Evolutionary conservation across 2,113 vertebrate genomes (phyloP).

Genomic region (Daboia siamensis): DNA sequence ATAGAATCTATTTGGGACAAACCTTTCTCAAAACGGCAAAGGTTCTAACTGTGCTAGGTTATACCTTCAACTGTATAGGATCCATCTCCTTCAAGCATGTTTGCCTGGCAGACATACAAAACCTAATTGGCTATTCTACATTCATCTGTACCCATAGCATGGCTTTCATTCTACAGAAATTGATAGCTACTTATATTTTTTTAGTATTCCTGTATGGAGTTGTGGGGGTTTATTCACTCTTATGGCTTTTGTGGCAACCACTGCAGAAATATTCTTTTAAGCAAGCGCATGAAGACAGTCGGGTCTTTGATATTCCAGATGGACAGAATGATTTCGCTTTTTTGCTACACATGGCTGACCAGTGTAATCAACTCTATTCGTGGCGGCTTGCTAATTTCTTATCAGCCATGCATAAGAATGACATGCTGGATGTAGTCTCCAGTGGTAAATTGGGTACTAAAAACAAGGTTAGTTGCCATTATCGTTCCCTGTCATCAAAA

Average conservation of each 20-base stretch:
- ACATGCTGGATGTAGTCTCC: constrained; percentile 68
- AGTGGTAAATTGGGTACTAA: constrained; percentile 67
- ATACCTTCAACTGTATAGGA: constrained; percentile 69
- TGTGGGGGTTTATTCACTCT: constrained; percentile 70
- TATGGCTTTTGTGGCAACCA: constrained; percentile 74
- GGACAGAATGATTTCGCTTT: constrained; percentile 80
- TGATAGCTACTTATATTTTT: constrained; percentile 71
- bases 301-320: constrained; percentile 69
- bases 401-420: constrained; percentile 73
- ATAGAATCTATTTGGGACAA: constrained; percentile 78
- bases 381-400: constrained; percentile 78
- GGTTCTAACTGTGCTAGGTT: constrained; percentile 69
- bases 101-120: constrained; percentile 63
- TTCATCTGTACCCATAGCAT: constrained; percentile 78
- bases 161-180: constrained; percentile 74
- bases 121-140: constrained; percentile 67
- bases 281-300: constrained; percentile 58
- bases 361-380: constrained; percentile 75
- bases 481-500: neutral
- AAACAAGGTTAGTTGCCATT: neutral
- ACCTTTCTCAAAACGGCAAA: constrained; percentile 72
- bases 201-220: constrained; percentile 72
- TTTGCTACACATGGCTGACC: constrained; percentile 80
- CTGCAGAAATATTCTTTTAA: constrained; percentile 76
- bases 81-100: constrained; percentile 71